These are phyloP conservation scores for Chlorospingus flavigularis DNA, from an alignment of 2,797 vertebrate genomes.

Conservation along the genomic window DNA sequence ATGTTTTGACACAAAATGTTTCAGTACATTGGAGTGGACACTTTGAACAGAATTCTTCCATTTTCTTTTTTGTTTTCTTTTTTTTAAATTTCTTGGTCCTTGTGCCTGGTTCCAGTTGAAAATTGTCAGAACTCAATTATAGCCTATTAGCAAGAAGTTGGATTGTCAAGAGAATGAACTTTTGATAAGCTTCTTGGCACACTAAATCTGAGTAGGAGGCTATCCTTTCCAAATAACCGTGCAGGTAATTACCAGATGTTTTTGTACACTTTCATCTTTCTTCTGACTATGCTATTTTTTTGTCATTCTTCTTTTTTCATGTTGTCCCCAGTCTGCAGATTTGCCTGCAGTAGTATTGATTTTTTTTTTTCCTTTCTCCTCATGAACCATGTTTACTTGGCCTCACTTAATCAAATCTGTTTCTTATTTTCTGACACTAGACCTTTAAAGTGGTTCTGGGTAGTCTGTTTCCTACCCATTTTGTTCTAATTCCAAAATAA, in stretches of 20 bases:
- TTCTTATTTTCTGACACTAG: not conserved
- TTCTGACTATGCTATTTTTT: not conserved
- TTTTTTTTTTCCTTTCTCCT: not conserved
- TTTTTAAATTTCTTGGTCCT: not conserved
- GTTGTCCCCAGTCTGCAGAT: not conserved
- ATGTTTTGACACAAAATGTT: not conserved
- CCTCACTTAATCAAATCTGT: not conserved
- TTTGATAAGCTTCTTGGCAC: not conserved
- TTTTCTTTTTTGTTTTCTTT: not conserved
- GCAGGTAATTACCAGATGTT: not conserved
- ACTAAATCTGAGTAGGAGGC: not conserved
- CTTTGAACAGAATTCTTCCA: not conserved
- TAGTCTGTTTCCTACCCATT: not conserved
- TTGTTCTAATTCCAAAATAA: not conserved
- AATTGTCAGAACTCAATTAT: not conserved
- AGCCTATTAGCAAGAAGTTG: not conserved
- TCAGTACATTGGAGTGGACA: not conserved
- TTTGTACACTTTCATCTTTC: not conserved
- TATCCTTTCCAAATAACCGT: not conserved
- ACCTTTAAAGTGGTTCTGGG: not conserved
- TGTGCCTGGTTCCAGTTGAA: not conserved
- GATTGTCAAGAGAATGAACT: not conserved
- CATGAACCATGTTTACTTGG: not conserved
- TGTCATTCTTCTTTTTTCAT: not conserved
- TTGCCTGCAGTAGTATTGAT: not conserved